These are phyloP conservation scores for Elephas maximus DNA, from an alignment of 2,113 vertebrate genomes.

Conservation along the genomic window DNA sequence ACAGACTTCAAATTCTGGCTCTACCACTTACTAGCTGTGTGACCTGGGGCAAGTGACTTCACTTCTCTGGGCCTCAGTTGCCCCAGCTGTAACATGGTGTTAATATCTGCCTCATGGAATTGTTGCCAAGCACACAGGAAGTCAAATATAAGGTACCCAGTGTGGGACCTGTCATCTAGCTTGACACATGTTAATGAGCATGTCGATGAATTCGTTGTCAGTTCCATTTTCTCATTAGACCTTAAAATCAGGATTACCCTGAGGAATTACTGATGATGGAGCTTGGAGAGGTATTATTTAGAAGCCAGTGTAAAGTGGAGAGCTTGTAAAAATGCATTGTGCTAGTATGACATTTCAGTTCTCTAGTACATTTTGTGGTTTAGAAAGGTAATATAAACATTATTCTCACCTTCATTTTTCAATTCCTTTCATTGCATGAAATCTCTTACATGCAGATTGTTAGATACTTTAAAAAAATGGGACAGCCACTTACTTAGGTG, in stretches of 20 bases:
- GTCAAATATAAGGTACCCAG: background rate
- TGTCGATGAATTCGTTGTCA: background rate
- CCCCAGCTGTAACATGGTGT: background rate
- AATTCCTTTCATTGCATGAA: constrained; percentile 60
- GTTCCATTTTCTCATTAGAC: constrained; percentile 62
- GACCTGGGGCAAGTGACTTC: background rate
- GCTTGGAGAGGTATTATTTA: constrained; percentile 55
- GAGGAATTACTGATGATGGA: background rate
- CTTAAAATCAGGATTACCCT: constrained; percentile 11
- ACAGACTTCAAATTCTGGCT: background rate
- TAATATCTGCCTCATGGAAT: background rate
- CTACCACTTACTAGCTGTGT: background rate
- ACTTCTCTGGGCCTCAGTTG: constrained; percentile 8
- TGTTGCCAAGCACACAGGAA: constrained; percentile 27
- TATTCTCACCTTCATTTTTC: constrained; percentile 57
- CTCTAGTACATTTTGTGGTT: constrained; percentile 33
- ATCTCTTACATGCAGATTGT: constrained; percentile 64
- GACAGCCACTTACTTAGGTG: constrained; percentile 44
- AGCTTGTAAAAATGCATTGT: constrained; percentile 63
- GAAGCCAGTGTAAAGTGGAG: constrained; percentile 39
- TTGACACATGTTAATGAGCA: constrained; percentile 3
- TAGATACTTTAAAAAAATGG: constrained; percentile 60
- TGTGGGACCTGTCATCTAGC: background rate
- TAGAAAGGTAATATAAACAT: constrained; percentile 67
- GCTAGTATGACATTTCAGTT: constrained; percentile 16